Base-by-base conservation (phyloP, 2,888 invertebrate species). In the Uloborus plumipes region DNA sequence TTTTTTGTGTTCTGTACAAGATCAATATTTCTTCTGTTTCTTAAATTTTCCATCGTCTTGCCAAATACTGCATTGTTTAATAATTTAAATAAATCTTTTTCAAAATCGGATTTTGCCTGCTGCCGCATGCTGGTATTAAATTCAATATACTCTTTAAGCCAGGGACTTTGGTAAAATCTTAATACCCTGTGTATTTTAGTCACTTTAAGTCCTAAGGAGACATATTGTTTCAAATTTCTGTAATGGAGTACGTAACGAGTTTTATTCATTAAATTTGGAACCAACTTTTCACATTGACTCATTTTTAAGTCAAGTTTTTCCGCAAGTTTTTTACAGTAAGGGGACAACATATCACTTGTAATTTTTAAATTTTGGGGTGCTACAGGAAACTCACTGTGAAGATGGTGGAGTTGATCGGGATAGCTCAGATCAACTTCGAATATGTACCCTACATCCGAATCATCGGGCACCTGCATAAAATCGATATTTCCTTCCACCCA, bases 171-270 rank as follows among this genome's bases (percentile, higher is more conserved):
- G 14, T 53, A 16, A 64, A 53, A 73, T 51, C 51, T 22, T 6
- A 73, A 31, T 2, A 51, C 26, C 22, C 62, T 20, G 26, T n/a
- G n/a, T n/a, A n/a, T n/a, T n/a, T n/a, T n/a, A n/a, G n/a, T n/a
- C n/a, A n/a, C n/a, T n/a, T n/a, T n/a, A n/a, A n/a, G n/a, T n/a
- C n/a, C n/a, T n/a, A n/a, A n/a, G n/a, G n/a, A n/a, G n/a, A n/a
- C n/a, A n/a, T n/a, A n/a, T n/a, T n/a, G n/a, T n/a, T n/a, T n/a
- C n/a, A n/a, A n/a, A n/a, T n/a, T n/a, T n/a, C 64, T 61, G 84
- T 88, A 88, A 84, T 89, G 88, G 18, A 88, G 85, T 0, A 88
- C 84, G 83, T 89, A 88, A 50, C 85, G 74, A 58, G 77, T 51
- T 65, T 87, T 82, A 14, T 14, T 0, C 2, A 4, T 0, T 1